Base-by-base conservation (phyloP, 2,113 vertebrate species). In the Corydoras sp. region DNA sequence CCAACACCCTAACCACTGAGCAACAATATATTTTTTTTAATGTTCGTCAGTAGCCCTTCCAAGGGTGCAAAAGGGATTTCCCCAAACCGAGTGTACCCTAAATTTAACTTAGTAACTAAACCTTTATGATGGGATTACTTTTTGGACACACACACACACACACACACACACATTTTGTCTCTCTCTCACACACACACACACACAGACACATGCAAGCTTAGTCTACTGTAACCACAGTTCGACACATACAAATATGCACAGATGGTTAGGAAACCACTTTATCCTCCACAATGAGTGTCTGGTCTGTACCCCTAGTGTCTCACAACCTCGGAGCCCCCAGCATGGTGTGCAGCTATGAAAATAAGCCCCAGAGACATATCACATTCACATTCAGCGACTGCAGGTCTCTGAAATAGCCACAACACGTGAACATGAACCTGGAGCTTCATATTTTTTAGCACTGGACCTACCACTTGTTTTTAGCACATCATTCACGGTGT, bases 301-400 rank as follows among this genome's bases (percentile, higher is more conserved):
- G n/a, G 10, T 58, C 15, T 58, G 13, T 55, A 51, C 30, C 77
- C 79, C 62, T 63, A 43, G 69, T 55, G 30, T 77, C 65, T 60
- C 13, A 66, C 9, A 18, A 49, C 14, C 18, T 65, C 32, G 48
- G 29, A 48, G 51, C 76, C 83, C 80, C 80, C 75, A 70, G 56
- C 24, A 61, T 75, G 72, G 69, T 62, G 54, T 65, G 63, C 75
- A 10, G 73, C 6, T 54, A 79, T 79, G 53, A 74, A 85, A 85
- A 88, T 86, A 87, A 84, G 71, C 56, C 79, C 62, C 58, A 8
- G 71, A 77, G 61, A 69, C 43, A 29, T 32, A 77, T 82, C 77
- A 81, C 71, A 75, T 83, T 79, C 71, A 77, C 49, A 53, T 53
- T 53, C 51, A 53, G 51, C 51, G 43, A 65, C 77, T 80, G 69